Evolutionary conservation across 2,113 vertebrate species (phyloP).

Genomic region (Delphinapterus leucas): DNA sequence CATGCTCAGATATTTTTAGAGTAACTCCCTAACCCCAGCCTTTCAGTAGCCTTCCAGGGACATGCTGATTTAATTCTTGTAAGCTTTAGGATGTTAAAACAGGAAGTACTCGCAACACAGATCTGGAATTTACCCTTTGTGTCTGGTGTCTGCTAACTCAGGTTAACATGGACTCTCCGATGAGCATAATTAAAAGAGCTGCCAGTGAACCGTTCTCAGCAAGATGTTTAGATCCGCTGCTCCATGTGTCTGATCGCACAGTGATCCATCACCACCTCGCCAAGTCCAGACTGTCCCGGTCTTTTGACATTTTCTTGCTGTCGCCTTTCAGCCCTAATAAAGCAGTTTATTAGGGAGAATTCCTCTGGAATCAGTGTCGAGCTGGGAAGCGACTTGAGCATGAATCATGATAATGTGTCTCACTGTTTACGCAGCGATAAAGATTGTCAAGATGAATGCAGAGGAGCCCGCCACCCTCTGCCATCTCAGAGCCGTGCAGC

Average conservation of each 20-base stretch:
- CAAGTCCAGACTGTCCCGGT: background rate
- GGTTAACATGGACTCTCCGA: background rate
- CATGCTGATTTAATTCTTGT: background rate
- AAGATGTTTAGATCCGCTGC: background rate
- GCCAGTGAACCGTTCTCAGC: background rate
- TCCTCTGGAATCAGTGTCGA: slow-evolving; percentile 64
- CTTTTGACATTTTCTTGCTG: slow-evolving; percentile 34
- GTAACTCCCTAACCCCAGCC: background rate
- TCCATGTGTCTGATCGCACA: background rate
- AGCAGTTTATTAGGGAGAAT: slow-evolving; percentile 49
- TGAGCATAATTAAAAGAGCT: slow-evolving; percentile 26
- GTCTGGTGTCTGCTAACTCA: background rate
- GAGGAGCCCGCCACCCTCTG: slow-evolving; percentile 46
- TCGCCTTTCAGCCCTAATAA: slow-evolving; percentile 44
- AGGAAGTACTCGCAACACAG: background rate
- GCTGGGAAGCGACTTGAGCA: slow-evolving; percentile 40
- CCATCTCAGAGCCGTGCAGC: slow-evolving; percentile 17
- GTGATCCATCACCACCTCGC: background rate
- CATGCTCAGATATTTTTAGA: slow-evolving; percentile 35
- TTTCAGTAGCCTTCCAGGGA: slow-evolving; percentile 6
- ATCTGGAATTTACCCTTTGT: background rate
- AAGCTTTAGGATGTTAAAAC: slow-evolving; percentile 4
- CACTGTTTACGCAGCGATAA: slow-evolving; percentile 65
- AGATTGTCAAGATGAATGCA: slow-evolving; percentile 63
- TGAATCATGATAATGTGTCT: slow-evolving; percentile 64